A percentile compares a stretch with the other conserved stretches of the same genome.
Conservation (phyloP, 2,888 invertebrate genomes). For the Cabera pusaria region DNA sequence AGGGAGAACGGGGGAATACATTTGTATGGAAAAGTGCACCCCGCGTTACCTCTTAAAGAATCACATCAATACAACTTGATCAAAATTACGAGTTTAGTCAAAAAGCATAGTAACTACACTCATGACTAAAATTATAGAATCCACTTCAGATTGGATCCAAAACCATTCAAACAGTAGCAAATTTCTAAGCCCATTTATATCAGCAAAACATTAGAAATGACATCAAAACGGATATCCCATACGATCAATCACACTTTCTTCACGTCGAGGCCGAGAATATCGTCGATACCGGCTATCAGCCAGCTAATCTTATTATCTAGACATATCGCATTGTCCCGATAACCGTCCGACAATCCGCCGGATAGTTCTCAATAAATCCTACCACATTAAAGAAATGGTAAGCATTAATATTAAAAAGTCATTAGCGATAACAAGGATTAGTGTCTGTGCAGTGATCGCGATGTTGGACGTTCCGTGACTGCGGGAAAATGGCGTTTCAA, state of each 20-base stretch:
- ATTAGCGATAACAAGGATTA: constrained; percentile 19
- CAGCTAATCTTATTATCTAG: constrained; percentile 24
- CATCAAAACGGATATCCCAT: constrained; percentile 14
- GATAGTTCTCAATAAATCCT: constrained; percentile 52
- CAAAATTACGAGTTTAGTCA: too few relatives aligned
- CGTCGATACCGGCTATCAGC: constrained; percentile 23
- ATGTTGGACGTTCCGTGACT: constrained; percentile 26
- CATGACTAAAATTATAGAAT: too few relatives aligned
- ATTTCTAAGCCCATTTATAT: too few relatives aligned
- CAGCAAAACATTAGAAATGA: too few relatives aligned
- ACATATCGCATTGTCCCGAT: constrained; percentile 31
- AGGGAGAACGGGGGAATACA: too few relatives aligned
- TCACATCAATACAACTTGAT: too few relatives aligned
- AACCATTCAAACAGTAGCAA: too few relatives aligned
- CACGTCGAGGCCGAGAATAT: constrained; percentile 11
- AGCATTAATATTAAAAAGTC: constrained; percentile 43
- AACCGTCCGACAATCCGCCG: constrained; percentile 25
- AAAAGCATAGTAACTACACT: too few relatives aligned
- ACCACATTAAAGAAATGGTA: constrained; percentile 66
- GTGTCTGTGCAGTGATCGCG: constrained; percentile 19
- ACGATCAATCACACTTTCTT: constrained; percentile 24
- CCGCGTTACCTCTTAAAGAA: too few relatives aligned
- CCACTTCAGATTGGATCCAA: too few relatives aligned
- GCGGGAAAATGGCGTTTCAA: constrained; percentile 22
- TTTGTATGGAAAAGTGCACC: too few relatives aligned